A percentile compares a stretch with the other conserved stretches of the same genome.
phyloP scores from a whole-genome alignment of 2,113 vertebrate species.

The Xiphorhynchus elegans region DNA sequence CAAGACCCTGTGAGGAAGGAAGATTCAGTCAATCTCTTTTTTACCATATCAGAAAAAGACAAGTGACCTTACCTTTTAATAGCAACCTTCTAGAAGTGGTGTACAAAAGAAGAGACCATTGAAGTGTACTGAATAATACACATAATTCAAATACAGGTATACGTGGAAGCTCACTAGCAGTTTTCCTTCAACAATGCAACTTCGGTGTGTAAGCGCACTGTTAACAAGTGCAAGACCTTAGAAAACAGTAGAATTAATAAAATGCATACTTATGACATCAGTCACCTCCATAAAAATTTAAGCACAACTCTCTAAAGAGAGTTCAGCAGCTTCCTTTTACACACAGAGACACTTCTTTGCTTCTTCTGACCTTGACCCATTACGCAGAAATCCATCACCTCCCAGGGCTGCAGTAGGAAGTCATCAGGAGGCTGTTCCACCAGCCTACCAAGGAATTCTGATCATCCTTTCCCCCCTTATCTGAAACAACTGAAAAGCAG shows the following conservation, averaged over 20 bases:
- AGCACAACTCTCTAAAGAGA: neutral
- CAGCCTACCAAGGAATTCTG: neutral
- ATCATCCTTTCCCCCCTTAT: neutral
- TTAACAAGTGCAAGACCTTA: neutral
- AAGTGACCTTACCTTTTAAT: neutral
- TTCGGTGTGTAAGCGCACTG: neutral
- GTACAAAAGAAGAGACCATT: neutral
- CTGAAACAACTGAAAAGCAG: neutral
- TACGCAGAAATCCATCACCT: neutral
- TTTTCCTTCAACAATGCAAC: fast-evolving
- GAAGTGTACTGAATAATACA: neutral
- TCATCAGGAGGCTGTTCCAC: neutral
- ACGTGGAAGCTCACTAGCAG: neutral
- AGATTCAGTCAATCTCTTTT: neutral
- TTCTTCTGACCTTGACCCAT: neutral
- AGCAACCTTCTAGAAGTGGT: neutral
- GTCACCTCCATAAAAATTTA: neutral
- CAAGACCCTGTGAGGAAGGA: neutral
- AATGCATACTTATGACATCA: fast-evolving
- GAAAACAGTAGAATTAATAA: neutral
- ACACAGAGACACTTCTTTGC: neutral
- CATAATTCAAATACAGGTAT: neutral
- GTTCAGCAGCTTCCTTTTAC: neutral
- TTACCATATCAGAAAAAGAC: neutral
- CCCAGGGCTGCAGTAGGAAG: neutral